Evolutionary conservation across 2,797 vertebrate species (phyloP).

Genomic region (Nyctibius grandis): DNA sequence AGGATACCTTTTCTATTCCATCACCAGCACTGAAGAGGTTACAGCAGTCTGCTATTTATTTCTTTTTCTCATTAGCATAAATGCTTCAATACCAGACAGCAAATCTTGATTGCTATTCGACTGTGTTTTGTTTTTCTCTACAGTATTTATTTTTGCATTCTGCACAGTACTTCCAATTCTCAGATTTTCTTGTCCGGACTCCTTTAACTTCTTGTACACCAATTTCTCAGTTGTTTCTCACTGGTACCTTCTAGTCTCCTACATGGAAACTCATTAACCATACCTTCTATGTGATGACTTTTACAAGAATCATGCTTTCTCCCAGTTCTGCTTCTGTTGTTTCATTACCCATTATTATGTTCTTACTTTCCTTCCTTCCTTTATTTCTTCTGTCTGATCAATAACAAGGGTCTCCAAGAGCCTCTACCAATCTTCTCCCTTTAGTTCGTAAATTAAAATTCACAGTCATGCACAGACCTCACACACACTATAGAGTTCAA

Average conservation of each 20-base stretch:
- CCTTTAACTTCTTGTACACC: background rate
- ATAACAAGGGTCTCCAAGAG: background rate
- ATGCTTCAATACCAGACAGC: background rate
- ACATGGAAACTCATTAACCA: background rate
- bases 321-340: background rate
- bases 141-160: background rate
- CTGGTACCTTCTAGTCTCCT: background rate
- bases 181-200: background rate
- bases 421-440: background rate
- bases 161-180: background rate
- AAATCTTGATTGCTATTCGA: background rate
- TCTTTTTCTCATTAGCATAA: background rate
- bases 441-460: constrained; percentile 7
- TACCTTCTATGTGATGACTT: constrained; percentile 11
- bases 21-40: background rate
- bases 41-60: background rate
- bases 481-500: background rate
- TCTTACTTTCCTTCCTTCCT: background rate
- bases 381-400: background rate
- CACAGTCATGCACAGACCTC: background rate
- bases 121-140: background rate
- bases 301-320: background rate
- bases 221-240: background rate
- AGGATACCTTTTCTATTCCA: background rate
- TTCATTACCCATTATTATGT: background rate